A percentile compares a stretch with the other conserved stretches of the same genome.
phyloP scores from a whole-genome alignment of 2,797 vertebrate species.

The Cyprinella venusta region DNA sequence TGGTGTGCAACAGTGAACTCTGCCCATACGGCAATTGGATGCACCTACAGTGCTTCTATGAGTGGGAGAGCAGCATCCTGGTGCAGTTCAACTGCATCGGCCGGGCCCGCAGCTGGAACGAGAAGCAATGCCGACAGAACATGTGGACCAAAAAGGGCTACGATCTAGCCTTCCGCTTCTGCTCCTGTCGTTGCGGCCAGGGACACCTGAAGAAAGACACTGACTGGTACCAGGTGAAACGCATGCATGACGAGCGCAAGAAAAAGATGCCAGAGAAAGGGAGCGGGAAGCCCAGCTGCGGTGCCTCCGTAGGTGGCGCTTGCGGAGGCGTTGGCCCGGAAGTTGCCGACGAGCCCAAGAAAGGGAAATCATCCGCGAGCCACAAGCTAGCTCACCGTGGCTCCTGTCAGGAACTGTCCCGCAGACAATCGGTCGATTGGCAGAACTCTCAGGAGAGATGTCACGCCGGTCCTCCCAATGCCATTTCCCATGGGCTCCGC shows the following conservation, averaged over 20 bases:
- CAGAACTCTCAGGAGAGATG: slow-evolving; percentile 92
- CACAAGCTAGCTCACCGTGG: slow-evolving; percentile 83
- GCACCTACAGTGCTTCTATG: slow-evolving; percentile 98
- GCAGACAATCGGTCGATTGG: slow-evolving; percentile 90
- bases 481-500: slow-evolving; percentile 73
- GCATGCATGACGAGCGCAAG: slow-evolving; percentile 94
- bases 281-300: slow-evolving; percentile 72
- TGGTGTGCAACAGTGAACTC: slow-evolving; percentile 95
- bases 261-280: slow-evolving; percentile 89
- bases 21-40: slow-evolving; percentile 95
- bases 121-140: slow-evolving; percentile 99
- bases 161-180: slow-evolving; percentile 97
- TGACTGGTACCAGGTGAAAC: slow-evolving; percentile 97
- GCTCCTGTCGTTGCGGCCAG: slow-evolving; percentile 96
- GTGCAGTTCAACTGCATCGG: slow-evolving; percentile 99
- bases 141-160: slow-evolving; percentile 99
- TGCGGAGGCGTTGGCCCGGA: slow-evolving; percentile 70
- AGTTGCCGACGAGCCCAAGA: slow-evolving; percentile 86
- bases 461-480: slow-evolving; percentile 29
- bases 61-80: slow-evolving; percentile 99
- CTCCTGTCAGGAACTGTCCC: slow-evolving; percentile 87
- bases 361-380: slow-evolving; percentile 76
- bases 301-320: slow-evolving; percentile 42
- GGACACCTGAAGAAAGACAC: slow-evolving; percentile 98
- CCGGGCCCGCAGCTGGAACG: slow-evolving; percentile 96